Percentiles rank a stretch among this genome's conserved stretches.
phyloP scores from a whole-genome alignment of 1,140 invertebrate species.

The Maconellicoccus hirsutus region DNA sequence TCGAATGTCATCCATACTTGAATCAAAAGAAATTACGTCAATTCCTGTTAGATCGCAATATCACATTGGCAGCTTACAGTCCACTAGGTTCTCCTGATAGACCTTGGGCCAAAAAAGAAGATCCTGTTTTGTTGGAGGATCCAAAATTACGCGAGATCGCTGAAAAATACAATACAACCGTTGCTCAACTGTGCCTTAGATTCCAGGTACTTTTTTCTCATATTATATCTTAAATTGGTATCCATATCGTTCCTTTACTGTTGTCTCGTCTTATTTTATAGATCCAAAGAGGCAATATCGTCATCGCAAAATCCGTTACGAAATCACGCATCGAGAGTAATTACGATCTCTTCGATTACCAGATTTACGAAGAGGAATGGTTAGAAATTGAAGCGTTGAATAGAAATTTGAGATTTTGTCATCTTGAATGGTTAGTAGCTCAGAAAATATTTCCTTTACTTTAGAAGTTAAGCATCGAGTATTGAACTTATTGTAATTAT shows the following conservation, averaged over 20 bases:
- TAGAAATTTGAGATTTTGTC: background rate
- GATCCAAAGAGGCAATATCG: constrained; percentile 41
- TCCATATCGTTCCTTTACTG: constrained; percentile 25
- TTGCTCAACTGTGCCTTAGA: constrained; percentile 56
- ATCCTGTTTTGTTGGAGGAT: constrained; percentile 51
- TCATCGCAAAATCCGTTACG: constrained; percentile 56
- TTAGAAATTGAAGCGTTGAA: background rate
- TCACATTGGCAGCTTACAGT: constrained; percentile 66
- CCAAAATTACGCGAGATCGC: constrained; percentile 49
- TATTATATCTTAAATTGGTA: background rate
- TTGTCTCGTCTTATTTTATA: too few species aligned
- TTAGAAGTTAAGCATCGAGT: too few species aligned
- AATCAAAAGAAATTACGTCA: constrained; percentile 61
- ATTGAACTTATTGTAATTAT: background rate
- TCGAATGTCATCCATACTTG: constrained; percentile 78
- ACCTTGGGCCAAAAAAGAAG: constrained; percentile 42
- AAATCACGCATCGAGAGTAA: constrained; percentile 56
- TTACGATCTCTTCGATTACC: constrained; percentile 58
- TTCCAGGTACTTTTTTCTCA: constrained; percentile 40
- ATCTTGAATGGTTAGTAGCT: background rate
- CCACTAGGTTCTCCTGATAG: constrained; percentile 58
- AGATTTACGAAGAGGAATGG: constrained; percentile 43
- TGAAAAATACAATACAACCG: constrained; percentile 52
- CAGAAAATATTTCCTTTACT: background rate
- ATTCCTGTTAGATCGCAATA: constrained; percentile 52